Evolutionary conservation across 2,797 vertebrate species (phyloP).

Genomic region (Chanos chanos): DNA sequence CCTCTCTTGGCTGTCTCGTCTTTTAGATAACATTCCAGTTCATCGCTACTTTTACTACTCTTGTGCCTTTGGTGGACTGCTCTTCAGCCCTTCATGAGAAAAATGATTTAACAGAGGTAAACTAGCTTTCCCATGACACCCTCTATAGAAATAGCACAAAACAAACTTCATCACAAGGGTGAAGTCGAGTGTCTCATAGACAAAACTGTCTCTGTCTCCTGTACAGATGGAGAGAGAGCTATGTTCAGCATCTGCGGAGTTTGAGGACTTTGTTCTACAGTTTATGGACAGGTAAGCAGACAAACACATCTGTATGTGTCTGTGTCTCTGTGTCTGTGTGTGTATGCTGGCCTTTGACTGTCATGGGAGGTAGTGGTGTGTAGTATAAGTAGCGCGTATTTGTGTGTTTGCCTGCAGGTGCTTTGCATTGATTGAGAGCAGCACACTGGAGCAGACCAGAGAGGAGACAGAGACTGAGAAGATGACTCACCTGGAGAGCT

Average conservation of each 20-base stretch:
- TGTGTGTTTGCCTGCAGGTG: slow-evolving; percentile 70
- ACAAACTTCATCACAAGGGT: neutral
- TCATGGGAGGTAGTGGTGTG: neutral
- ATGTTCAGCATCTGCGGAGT: slow-evolving; percentile 93
- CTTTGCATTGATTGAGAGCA: slow-evolving; percentile 96
- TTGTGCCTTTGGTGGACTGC: slow-evolving; percentile 98
- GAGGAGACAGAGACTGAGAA: slow-evolving; percentile 97
- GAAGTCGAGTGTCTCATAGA: neutral
- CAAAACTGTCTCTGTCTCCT: neutral
- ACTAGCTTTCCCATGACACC: neutral
- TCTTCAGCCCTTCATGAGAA: slow-evolving; percentile 85
- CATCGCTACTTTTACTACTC: slow-evolving; percentile 94
- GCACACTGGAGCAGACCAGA: slow-evolving; percentile 91
- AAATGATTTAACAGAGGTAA: slow-evolving; percentile 86
- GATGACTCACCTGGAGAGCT: slow-evolving; percentile 95
- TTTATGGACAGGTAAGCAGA: slow-evolving; percentile 90
- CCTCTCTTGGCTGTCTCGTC: neutral
- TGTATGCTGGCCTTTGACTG: neutral
- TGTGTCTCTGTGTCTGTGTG: neutral
- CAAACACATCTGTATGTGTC: neutral
- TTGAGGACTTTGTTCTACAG: slow-evolving; percentile 96
- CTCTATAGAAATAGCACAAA: neutral
- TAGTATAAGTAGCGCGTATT: neutral
- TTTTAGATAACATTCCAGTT: slow-evolving; percentile 98
- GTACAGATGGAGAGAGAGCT: slow-evolving; percentile 78